Conservation (phyloP, 2,888 invertebrate genomes). For the Omphaloscelis lunosa region DNA sequence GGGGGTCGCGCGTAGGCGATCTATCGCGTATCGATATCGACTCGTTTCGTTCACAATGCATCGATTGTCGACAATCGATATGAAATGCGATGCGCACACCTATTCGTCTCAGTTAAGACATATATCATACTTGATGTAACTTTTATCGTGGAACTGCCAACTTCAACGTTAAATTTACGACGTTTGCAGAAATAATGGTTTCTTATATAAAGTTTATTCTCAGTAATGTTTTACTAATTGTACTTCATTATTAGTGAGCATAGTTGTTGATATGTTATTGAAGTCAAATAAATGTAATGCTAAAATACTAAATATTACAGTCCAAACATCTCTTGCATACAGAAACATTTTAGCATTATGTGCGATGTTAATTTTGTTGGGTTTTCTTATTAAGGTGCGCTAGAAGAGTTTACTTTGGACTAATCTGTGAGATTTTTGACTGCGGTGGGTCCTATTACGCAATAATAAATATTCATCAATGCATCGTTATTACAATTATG, state of each 20-base stretch:
- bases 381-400: slow-evolving; percentile 66
- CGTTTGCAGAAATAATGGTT: slow-evolving; percentile 14
- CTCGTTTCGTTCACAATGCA: slow-evolving; percentile 79
- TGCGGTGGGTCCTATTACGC: slow-evolving; percentile 76
- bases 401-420: slow-evolving; percentile 64
- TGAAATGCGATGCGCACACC: slow-evolving; percentile 71
- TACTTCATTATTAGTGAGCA: background rate
- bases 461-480: slow-evolving; percentile 76
- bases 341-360: slow-evolving; percentile 78
- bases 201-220: slow-evolving; percentile 2
- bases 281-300: slow-evolving; percentile 70
- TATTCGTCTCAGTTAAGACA: slow-evolving; percentile 59
- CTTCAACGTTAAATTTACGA: slow-evolving; percentile 13
- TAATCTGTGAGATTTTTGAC: slow-evolving; percentile 65
- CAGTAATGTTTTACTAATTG: slow-evolving; percentile 6
- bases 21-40: slow-evolving; percentile 79
- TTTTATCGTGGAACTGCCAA: slow-evolving; percentile 33
- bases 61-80: slow-evolving; percentile 85
- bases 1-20: slow-evolving; percentile 83
- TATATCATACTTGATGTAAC: slow-evolving; percentile 51
- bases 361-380: slow-evolving; percentile 69
- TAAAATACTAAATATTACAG: slow-evolving; percentile 67
- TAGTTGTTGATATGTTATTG: slow-evolving; percentile 54
- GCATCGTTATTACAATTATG: slow-evolving; percentile 81
- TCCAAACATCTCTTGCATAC: slow-evolving; percentile 76